Evolutionary conservation across 35 echinoderm and acorn worm genomes (phyloP).

Genomic region (Ptychodera flava): DNA sequence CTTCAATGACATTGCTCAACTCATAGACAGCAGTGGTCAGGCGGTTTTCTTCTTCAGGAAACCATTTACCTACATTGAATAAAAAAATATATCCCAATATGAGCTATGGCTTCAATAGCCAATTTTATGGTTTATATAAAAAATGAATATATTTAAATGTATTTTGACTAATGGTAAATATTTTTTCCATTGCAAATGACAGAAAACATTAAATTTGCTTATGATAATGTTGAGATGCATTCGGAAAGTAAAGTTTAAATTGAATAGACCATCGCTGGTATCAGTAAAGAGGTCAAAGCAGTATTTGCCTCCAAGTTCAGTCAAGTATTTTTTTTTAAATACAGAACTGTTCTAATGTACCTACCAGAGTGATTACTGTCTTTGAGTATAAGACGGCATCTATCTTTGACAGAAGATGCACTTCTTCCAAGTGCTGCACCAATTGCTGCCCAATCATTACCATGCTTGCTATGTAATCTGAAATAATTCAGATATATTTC

Average conservation of each 20-base stretch:
- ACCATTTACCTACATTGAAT: constrained; percentile 71
- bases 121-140: too few relatives aligned
- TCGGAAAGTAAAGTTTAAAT: too few relatives aligned
- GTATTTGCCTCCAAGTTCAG: too few relatives aligned
- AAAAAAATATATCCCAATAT: too few relatives aligned
- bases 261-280: too few relatives aligned
- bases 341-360: too few relatives aligned
- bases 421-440: constrained; percentile 87
- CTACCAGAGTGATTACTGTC: constrained; percentile 71
- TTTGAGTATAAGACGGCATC: constrained; percentile 71
- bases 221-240: too few relatives aligned
- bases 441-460: constrained; percentile 95
- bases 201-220: background rate
- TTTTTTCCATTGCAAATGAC: background rate
- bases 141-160: background rate
- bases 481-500: background rate
- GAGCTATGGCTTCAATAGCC: too few relatives aligned
- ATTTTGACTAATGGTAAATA: background rate
- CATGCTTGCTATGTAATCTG: constrained; percentile 68
- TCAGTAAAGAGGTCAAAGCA: too few relatives aligned
- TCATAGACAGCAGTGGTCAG: constrained; percentile 70
- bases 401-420: constrained; percentile 98
- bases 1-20: constrained; percentile 57
- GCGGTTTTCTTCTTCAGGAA: constrained; percentile 58
- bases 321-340: too few relatives aligned